Percentiles rank a stretch among this genome's conserved stretches.
Conservation (phyloP, 53 echinoderm and acorn worm species). For the Holothuria leucospilota region DNA sequence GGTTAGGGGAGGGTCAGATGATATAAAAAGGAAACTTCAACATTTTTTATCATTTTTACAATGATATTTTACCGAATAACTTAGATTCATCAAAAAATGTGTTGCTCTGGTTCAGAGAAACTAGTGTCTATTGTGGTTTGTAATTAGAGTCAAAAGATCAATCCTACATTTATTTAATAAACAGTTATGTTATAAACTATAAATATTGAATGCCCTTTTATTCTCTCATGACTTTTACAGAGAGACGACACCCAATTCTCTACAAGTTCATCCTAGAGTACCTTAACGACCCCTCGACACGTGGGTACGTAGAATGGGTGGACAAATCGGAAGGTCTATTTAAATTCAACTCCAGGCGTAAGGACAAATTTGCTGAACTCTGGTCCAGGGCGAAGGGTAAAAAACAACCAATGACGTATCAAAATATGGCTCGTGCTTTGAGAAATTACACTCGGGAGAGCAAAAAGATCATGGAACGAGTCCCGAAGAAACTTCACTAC, state of each 20-base stretch:
- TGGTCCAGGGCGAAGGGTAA: slow-evolving; percentile 95
- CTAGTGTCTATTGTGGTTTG: no score
- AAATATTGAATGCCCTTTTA: not conserved
- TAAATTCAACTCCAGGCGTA: slow-evolving; percentile 84
- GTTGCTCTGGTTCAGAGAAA: no score
- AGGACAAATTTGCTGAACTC: slow-evolving; percentile 92
- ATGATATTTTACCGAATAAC: no score
- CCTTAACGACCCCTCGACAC: slow-evolving; percentile 67
- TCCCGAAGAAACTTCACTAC: slow-evolving; percentile 93
- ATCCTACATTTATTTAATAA: no score
- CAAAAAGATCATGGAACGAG: slow-evolving; percentile 84
- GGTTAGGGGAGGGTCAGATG: no score
- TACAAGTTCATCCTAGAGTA: slow-evolving; percentile 90
- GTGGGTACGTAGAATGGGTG: slow-evolving; percentile 82
- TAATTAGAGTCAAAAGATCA: no score
- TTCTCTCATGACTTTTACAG: slow-evolving; percentile 50
- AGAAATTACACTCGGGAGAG: slow-evolving; percentile 87
- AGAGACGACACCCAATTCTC: slow-evolving; percentile 85
- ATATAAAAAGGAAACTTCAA: no score
- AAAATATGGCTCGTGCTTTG: slow-evolving; percentile 98
- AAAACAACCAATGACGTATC: slow-evolving; percentile 94
- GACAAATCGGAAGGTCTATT: slow-evolving; percentile 83
- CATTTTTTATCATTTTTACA: no score
- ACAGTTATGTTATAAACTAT: no score
- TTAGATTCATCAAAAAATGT: no score